Conservation (phyloP, 1,140 invertebrate species). For the Rhyacophila brunnea region DNA sequence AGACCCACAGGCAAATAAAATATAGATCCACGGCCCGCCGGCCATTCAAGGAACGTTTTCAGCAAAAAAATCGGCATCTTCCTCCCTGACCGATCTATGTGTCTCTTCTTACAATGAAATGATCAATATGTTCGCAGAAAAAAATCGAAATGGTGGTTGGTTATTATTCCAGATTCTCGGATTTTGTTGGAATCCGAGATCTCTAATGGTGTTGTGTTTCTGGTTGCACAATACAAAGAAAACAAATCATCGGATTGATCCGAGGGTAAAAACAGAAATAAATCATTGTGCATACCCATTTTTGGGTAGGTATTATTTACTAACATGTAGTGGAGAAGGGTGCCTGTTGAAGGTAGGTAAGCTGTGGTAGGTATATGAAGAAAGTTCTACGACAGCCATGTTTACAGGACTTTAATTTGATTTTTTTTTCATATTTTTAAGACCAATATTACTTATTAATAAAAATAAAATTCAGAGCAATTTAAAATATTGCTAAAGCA, state of each 20-base stretch:
- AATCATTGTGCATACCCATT: too few species aligned
- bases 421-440: too few species aligned
- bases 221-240: constrained; percentile 23
- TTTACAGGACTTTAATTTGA: too few species aligned
- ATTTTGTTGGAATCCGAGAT: constrained; percentile 14
- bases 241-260: constrained; percentile 17
- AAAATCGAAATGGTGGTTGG: constrained; percentile 20
- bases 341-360: too few species aligned
- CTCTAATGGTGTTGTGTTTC: constrained; percentile 27
- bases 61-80: constrained; percentile 29
- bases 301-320: too few species aligned
- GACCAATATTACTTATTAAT: too few species aligned
- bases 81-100: constrained; percentile 30
- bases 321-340: too few species aligned
- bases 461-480: too few species aligned
- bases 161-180: constrained; percentile 11
- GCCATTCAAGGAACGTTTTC: constrained; percentile 18
- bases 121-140: constrained; percentile 28
- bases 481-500: too few species aligned
- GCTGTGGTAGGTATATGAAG: too few species aligned
- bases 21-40: neutral
- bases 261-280: too few species aligned
- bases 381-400: too few species aligned
- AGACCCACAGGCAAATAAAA: neutral
- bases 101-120: constrained; percentile 29